Percentiles rank a stretch among this genome's conserved stretches.
These are phyloP conservation scores for Zapornia atra DNA, from an alignment of 2,113 vertebrate genomes.

Conservation along the genomic window DNA sequence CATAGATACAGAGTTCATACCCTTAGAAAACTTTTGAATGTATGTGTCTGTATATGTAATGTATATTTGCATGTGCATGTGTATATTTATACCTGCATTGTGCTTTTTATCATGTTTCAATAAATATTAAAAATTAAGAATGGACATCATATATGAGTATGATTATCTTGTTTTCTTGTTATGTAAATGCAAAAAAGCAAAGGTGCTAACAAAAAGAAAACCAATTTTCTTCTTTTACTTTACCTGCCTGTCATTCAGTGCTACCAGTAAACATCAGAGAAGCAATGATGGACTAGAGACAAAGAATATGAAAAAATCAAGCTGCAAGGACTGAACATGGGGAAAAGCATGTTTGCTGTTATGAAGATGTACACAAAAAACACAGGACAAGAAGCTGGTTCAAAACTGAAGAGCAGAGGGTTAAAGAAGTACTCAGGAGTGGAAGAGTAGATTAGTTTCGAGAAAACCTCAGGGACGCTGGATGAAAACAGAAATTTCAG, in stretches of 20 bases:
- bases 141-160: background rate
- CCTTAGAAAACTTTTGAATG: background rate
- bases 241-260: background rate
- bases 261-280: background rate
- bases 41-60: too few relatives aligned
- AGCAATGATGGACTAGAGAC: background rate
- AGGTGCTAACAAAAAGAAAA: background rate
- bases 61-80: background rate
- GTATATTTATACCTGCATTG: background rate
- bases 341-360: background rate
- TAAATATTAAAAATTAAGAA: background rate
- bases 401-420: background rate
- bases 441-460: background rate
- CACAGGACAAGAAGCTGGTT: background rate
- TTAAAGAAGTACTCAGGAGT: background rate
- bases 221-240: accelerated
- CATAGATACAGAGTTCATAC: background rate
- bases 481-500: background rate
- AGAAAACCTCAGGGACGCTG: background rate
- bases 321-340: background rate
- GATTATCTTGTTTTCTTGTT: background rate
- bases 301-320: background rate
- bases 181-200: background rate
- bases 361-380: background rate
- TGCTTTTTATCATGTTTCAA: background rate